Evolutionary conservation across 1,140 invertebrate genomes (phyloP), one percentile per base, ranked within the genome.

Genomic region (Phymastichus coffea): DNA sequence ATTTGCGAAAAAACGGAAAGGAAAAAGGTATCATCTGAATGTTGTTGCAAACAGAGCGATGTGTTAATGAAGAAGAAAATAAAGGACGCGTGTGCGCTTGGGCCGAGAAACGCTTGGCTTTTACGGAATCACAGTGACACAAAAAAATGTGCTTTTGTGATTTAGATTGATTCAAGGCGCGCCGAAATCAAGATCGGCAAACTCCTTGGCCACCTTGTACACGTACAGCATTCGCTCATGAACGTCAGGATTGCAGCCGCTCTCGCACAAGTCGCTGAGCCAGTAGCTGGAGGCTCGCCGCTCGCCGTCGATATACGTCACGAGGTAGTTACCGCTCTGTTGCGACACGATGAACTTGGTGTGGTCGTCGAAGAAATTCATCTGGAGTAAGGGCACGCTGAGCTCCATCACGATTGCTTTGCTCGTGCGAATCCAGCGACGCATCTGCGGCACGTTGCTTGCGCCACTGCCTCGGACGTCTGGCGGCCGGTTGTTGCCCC

Each of bases 321-420:
- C 83, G 15, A 77, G 57, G 44, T 76, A 76, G 10, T 69, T 73
- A 83, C 86, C 65, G 74, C 65, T 58, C 17, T 28, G 23, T 15
- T 10, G 10, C 82, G 73, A 91, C 2, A 91, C 74, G 55, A 91
- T 88, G 17, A 90, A 80, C 72, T 91, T 91, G 7, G 85, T 87
- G 70, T 91, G 89, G 70, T 91, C 89, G 69, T 89, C 88, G 74
- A 91, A 91, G 71, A 78, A 78, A 43, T 91, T 91, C n/a, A 92
- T 85, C 82, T 89, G 81, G n/a, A 79, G 55, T 9, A 77, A 63
- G 0, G 74, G 74, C n/a, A 71, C 69, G 6, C 69, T 75, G 12
- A 91, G 74, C 65, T 88, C 86, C 71, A 91, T 82, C 10, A 91
- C 84, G 51, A 92, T 90, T n/a, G 88, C 88, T 63, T 86, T 86